Evolutionary conservation across 2,888 invertebrate genomes (phyloP).

Genomic region (Cistogaster globosa): DNA sequence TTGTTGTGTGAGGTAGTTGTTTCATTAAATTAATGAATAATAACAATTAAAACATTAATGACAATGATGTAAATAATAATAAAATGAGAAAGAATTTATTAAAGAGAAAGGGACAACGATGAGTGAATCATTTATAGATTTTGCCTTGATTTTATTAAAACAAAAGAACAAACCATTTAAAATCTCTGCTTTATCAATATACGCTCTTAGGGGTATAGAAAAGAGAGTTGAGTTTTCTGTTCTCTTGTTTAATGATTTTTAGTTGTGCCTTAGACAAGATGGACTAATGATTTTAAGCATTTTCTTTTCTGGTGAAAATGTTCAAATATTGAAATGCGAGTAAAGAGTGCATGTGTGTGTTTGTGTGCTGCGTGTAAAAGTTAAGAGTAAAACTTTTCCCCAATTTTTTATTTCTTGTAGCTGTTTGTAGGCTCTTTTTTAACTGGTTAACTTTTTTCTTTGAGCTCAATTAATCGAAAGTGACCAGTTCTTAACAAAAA

Average conservation of each 20-base stretch:
- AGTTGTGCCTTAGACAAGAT: constrained; percentile 7
- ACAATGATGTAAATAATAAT: too few species aligned
- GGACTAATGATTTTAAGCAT: constrained; percentile 41
- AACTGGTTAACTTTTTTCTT: not conserved
- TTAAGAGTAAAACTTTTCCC: constrained; percentile 34
- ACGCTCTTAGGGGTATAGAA: constrained; percentile 56
- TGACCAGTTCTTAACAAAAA: not conserved
- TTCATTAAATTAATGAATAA: constrained; percentile 47
- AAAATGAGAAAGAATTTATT: not conserved
- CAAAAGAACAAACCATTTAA: not conserved
- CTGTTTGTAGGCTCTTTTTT: constrained; percentile 4
- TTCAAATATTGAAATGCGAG: constrained; percentile 37
- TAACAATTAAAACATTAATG: constrained; percentile 23
- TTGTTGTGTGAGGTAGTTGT: constrained; percentile 66
- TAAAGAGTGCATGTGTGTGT: constrained; percentile 1
- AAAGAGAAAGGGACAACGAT: not conserved
- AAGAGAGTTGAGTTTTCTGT: constrained; percentile 44
- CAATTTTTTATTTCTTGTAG: constrained; percentile 7
- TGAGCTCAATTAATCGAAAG: constrained; percentile 1
- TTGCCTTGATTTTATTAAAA: not conserved
- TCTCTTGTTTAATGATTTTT: not conserved
- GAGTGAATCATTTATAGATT: not conserved
- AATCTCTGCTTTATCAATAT: constrained; percentile 63
- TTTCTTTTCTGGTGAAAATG: constrained; percentile 17
- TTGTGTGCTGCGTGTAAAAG: not conserved